Conservation (phyloP, 2,888 invertebrate species). For the Endotricha flammealis region DNA sequence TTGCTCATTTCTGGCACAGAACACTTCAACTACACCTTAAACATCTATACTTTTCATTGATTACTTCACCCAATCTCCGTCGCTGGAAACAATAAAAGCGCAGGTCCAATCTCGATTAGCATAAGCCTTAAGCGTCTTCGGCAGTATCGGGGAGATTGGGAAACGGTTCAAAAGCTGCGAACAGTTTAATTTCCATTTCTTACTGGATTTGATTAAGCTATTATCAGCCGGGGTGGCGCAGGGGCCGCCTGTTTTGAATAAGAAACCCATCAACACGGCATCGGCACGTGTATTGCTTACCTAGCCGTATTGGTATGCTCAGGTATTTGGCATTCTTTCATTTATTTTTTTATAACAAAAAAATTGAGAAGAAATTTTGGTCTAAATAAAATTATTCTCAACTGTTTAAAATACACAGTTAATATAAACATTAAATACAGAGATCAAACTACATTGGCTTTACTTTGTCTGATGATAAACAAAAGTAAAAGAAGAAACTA, state of each 20-base stretch:
- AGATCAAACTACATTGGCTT: no score
- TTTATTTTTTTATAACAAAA: no score
- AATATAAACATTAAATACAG: no score
- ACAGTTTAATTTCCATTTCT: conserved; percentile 9
- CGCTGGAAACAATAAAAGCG: not conserved
- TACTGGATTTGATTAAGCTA: conserved; percentile 16
- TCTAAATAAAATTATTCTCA: no score
- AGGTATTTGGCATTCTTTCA: not conserved
- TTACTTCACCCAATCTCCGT: not conserved
- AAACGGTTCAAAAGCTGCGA: conserved; percentile 1
- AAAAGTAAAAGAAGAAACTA: no score
- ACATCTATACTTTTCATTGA: no score
- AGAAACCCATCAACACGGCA: conserved; percentile 11
- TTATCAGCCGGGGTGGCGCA: conserved; percentile 7
- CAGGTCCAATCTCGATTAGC: not conserved
- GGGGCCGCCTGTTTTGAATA: conserved; percentile 15
- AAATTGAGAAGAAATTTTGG: no score
- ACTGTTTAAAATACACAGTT: no score
- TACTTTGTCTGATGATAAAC: no score
- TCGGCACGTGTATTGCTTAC: not conserved
- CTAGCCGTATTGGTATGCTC: not conserved
- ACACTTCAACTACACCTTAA: no score
- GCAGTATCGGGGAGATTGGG: conserved; percentile 1
- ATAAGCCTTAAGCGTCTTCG: not conserved
- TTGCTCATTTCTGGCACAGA: no score